A percentile compares a stretch with the other conserved stretches of the same genome.
phyloP scores from a whole-genome alignment of 2,113 vertebrate genomes.

The Motacilla tschutschensis region DNA sequence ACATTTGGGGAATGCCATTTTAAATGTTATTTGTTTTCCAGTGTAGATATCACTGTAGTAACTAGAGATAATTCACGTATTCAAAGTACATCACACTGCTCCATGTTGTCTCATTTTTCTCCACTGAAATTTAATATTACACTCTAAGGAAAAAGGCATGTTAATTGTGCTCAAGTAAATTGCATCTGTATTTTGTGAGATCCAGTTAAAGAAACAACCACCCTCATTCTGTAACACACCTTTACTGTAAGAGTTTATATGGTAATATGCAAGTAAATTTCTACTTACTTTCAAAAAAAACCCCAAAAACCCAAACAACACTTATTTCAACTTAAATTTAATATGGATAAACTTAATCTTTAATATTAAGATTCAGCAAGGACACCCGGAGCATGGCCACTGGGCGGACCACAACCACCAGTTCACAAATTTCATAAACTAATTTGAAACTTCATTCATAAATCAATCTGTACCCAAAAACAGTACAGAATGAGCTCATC shows the following conservation, averaged over 20 bases:
- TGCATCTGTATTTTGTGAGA: not conserved
- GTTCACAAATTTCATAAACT: not conserved
- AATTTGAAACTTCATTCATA: slow-evolving; percentile 25
- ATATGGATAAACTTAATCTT: no score
- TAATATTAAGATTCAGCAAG: not conserved
- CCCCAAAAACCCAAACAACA: not conserved
- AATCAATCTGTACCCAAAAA: slow-evolving; percentile 35
- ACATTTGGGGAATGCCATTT: not conserved
- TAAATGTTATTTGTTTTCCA: not conserved
- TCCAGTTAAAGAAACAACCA: not conserved
- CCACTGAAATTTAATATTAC: not conserved
- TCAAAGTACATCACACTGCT: not conserved
- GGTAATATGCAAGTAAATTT: not conserved
- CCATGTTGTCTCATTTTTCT: not conserved
- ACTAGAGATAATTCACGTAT: not conserved
- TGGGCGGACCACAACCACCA: not conserved
- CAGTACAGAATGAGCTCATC: slow-evolving; percentile 40
- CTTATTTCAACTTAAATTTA: not conserved
- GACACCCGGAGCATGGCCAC: not conserved
- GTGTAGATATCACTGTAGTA: not conserved
- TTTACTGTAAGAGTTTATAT: not conserved
- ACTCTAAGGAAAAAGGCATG: not conserved
- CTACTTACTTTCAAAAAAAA: not conserved
- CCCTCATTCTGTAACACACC: not conserved
- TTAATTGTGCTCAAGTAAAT: not conserved